These are phyloP conservation scores for Chloroceryle inda DNA, from an alignment of 2,797 vertebrate genomes.

Conservation along the genomic window DNA sequence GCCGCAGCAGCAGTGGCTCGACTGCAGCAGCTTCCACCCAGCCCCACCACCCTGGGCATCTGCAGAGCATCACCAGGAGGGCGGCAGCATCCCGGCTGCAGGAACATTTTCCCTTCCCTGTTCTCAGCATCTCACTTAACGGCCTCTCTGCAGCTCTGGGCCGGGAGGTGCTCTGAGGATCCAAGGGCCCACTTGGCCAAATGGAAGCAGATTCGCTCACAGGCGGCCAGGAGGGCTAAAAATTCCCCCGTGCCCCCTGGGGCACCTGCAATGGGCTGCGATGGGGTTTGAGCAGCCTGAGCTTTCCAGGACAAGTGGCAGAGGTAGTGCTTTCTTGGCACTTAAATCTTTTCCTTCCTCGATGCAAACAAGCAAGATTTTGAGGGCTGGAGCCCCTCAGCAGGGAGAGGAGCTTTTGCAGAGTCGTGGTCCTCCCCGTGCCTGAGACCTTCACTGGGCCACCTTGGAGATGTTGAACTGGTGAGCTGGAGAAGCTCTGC, in stretches of 20 bases:
- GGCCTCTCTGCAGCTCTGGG: not conserved
- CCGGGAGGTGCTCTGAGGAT: not conserved
- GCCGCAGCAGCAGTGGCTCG: rapidly evolving
- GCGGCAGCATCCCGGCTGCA: rapidly evolving
- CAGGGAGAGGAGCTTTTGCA: not conserved
- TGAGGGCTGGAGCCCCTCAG: not conserved
- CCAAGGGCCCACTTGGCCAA: not conserved
- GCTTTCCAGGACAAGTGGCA: not conserved
- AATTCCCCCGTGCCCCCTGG: not conserved
- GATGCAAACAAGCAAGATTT: not conserved
- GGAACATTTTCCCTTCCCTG: not conserved
- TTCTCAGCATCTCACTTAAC: not conserved
- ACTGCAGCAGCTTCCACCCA: rapidly evolving
- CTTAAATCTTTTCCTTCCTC: not conserved
- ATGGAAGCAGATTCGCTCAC: not conserved
- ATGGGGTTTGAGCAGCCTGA: not conserved
- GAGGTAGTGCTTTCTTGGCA: not conserved
- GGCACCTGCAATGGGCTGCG: not conserved
- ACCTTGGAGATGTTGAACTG: not conserved
- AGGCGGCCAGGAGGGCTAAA: not conserved
- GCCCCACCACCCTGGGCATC: rapidly evolving
- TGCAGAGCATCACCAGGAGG: rapidly evolving
- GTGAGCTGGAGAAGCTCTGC: rapidly evolving
- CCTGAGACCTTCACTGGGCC: rapidly evolving
- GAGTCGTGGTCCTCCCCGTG: rapidly evolving